Evolutionary conservation across 1,140 invertebrate genomes (phyloP), one percentile per base, ranked within the genome.

Genomic region (Triops longicaudatus): DNA sequence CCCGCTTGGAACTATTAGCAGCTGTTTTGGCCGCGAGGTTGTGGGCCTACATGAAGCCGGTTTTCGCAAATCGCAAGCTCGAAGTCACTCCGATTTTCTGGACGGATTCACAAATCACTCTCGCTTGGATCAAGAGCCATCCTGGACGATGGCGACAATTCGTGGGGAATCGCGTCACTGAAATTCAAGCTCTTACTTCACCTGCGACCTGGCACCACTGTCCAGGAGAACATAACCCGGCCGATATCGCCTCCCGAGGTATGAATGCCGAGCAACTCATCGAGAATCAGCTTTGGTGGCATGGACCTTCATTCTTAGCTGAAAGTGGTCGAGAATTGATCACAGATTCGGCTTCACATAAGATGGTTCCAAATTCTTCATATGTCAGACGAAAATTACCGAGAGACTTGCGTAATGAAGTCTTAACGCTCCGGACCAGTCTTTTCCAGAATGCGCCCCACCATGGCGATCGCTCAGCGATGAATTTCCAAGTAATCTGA

Each of bases 381-480:
- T 80, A 80, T 74, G 76, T 76, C 17, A 84, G 73, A 26, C 28
- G 73, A 4, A 80, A 79, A 50, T 77, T 79, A 73, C 82, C 82
- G 1, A 84, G 74, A 75, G 79, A 80, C 73, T 80, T 76, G 41
- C 75, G 78, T 7, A 80, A 42, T 7, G 74, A 41, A 26, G 78
- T 75, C 77, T 86, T 85, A 9, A 82, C 74, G 7, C 85, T 31
- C 0, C 82, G 72, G 17, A 86, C 81, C 22, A 87, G 42, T 11
- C 85, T 73, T 76, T 87, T 83, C 79, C 81, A 84, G 12, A 81
- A 83, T 31, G 85, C 85, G 28, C 85, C 84, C 81, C 83, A 84
- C 84, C 85, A 86, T 22, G 84, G 80, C 9, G 84, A 81, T 28
- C 79, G 78, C 12, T 82, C 81, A 22, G 82, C 80, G 76, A 81